phyloP scores from a whole-genome alignment of 2,888 invertebrate genomes.

The Aromia moschata region DNA sequence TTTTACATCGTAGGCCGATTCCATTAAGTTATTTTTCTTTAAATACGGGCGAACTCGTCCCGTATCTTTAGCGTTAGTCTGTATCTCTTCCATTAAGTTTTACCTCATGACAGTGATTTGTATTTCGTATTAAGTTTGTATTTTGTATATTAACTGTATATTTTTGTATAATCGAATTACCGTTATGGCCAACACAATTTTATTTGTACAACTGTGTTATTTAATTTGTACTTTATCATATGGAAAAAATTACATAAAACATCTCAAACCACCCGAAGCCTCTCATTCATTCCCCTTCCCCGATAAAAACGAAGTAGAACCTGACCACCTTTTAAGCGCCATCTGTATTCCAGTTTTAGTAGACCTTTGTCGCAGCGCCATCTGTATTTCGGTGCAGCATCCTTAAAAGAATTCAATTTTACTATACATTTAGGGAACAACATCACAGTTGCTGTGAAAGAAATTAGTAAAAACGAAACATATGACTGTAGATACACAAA shows the following conservation, averaged over 20 bases:
- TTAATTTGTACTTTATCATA: slow-evolving; percentile 28
- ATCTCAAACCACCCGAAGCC: background rate
- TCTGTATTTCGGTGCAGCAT: too few relatives aligned
- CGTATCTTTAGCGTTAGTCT: slow-evolving; percentile 5
- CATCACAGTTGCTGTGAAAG: too few relatives aligned
- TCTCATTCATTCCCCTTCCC: background rate
- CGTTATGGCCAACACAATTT: slow-evolving; percentile 23
- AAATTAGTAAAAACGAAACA: too few relatives aligned
- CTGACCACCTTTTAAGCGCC: too few relatives aligned
- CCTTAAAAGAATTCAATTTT: too few relatives aligned
- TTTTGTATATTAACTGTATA: slow-evolving; percentile 34
- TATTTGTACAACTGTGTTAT: slow-evolving; percentile 28
- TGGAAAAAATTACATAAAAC: slow-evolving; percentile 19
- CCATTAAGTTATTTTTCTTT: slow-evolving; percentile 25
- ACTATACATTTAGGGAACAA: too few relatives aligned
- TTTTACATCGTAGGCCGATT: slow-evolving; percentile 31
- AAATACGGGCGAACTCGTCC: slow-evolving; percentile 5
- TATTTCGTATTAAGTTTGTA: slow-evolving; percentile 26
- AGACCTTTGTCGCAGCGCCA: too few relatives aligned
- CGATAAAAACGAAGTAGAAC: too few relatives aligned
- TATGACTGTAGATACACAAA: too few relatives aligned
- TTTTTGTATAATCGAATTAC: slow-evolving; percentile 38
- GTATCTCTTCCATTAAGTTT: slow-evolving; percentile 23
- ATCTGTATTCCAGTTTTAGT: too few relatives aligned
- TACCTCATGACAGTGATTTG: slow-evolving; percentile 32